Conservation (phyloP, 2,888 invertebrate species). For the Amiota mariae region DNA sequence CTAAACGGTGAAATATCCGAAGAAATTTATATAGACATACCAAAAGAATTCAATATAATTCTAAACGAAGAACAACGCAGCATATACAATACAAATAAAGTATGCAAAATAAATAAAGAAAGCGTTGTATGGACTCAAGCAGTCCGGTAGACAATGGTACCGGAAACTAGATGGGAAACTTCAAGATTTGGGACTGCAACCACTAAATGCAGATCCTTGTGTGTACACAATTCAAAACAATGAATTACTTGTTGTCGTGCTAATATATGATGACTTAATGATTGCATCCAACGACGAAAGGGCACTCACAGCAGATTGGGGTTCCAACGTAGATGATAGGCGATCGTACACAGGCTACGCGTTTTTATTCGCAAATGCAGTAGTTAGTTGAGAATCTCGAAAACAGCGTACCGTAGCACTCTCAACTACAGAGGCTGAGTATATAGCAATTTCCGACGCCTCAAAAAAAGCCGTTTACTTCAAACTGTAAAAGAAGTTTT, state of each 20-base stretch:
- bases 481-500: constrained; percentile 16
- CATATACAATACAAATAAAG: neutral
- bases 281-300: too few relatives aligned
- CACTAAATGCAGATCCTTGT: constrained; percentile 13
- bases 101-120: neutral
- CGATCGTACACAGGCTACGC: too few relatives aligned
- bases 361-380: too few relatives aligned
- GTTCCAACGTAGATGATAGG: too few relatives aligned
- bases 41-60: neutral
- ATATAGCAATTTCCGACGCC: constrained; percentile 39
- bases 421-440: constrained; percentile 39
- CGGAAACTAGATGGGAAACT: constrained; percentile 11
- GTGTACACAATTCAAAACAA: neutral
- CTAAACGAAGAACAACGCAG: neutral
- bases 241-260: neutral
- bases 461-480: constrained; percentile 38
- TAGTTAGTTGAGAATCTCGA: too few relatives aligned
- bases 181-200: neutral
- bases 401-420: constrained; percentile 8
- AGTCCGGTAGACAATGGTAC: constrained; percentile 18
- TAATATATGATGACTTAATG: neutral
- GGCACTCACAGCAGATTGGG: too few relatives aligned
- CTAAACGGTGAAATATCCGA: neutral
- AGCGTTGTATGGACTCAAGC: constrained; percentile 25
- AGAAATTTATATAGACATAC: neutral